Base-by-base conservation (phyloP, 2,113 vertebrate genomes). In the Natator depressus region DNA sequence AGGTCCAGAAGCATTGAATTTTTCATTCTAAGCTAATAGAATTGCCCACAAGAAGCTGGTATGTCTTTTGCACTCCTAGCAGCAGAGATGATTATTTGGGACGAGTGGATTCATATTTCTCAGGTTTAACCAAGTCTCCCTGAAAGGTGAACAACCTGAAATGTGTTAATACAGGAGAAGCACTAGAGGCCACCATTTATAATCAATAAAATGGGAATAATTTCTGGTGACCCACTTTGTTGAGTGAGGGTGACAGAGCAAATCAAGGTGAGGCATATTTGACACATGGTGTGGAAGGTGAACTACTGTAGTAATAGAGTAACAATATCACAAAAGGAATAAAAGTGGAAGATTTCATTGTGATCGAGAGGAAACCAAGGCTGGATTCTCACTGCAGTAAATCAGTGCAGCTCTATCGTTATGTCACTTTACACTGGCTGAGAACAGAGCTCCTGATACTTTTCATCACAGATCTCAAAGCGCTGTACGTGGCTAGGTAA, bases 21-120 rank as follows among this genome's bases (percentile, higher is more conserved):
- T 19, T 76, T 78, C 25, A 16, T 57, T 35, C 87, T 50, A 65
- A 65, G 62, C 19, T 59, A 65, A 62, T 87, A 42, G 8, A 8
- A 1, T 24, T 85, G 55, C 47, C n/a, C 11, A 65, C 5, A 13
- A 88, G 84, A 85, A 82, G 12, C 13, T 82, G 27, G 55, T 42
- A 8, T 31, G 85, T 85, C 8, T 83, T 82, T 57, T 49, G 9
- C 47, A 24, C 47, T 31, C 80, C 50, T 88, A 90, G 24, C 42
- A 75, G 4, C n/a, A 51, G 29, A 0, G 51, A n/a, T n/a, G n/a
- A 6, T 8, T 80, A n/a, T 0, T 2, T 54, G 76, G 76, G 79
- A 85, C 27, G 35, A 82, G 65, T 1, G 0, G 85, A 85, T 91
- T 85, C 59, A 7, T 46, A 25, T 31, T 76, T 31, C n/a, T 89